These are phyloP conservation scores for Uromys caudimaculatus DNA, from an alignment of 2,797 vertebrate species.

Conservation along the genomic window DNA sequence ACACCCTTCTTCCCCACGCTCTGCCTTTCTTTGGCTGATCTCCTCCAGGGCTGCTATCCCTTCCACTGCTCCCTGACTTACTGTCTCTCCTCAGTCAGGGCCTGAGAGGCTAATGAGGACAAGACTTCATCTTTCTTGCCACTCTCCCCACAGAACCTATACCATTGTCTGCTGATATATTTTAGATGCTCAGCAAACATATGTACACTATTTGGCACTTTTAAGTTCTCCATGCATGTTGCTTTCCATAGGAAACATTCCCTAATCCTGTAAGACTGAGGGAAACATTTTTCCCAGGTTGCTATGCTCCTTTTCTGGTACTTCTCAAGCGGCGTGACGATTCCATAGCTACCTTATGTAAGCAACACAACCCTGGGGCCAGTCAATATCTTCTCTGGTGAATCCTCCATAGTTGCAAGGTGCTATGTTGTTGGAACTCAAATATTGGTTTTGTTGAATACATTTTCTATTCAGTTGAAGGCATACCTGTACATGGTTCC, in stretches of 20 bases:
- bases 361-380: neutral
- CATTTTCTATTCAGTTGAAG: neutral
- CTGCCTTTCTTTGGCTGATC: neutral
- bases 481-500: neutral
- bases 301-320: neutral
- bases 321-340: neutral
- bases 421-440: neutral
- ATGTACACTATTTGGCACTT: neutral
- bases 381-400: neutral
- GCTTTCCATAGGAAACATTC: slow-evolving; percentile 1
- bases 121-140: neutral
- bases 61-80: neutral
- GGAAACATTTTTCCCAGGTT: rapidly evolving
- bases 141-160: neutral
- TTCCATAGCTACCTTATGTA: neutral
- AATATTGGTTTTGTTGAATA: slow-evolving; percentile 18
- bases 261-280: neutral
- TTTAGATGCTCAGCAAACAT: neutral
- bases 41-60: neutral
- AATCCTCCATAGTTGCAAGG: neutral
- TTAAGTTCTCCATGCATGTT: neutral
- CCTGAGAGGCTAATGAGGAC: neutral
- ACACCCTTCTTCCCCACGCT: neutral
- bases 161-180: neutral
- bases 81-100: neutral